Base-by-base conservation (phyloP, 1,140 invertebrate genomes). In the Solenopsis invicta region DNA sequence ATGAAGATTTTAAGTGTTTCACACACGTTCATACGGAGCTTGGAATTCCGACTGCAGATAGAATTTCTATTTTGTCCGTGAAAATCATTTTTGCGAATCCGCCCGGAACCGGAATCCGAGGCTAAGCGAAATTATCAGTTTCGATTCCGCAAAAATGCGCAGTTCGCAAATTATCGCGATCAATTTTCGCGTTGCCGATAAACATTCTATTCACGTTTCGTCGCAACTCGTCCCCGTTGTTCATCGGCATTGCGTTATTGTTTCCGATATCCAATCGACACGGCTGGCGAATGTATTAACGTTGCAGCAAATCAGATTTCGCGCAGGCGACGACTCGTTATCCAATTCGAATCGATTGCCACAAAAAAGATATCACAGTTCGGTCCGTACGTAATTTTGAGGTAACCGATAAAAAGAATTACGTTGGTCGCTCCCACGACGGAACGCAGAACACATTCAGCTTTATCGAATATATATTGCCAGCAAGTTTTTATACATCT, bases 191-290 rank as follows among this genome's bases (percentile, higher is more conserved):
- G 54, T 37, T 37, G 69, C 54, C 24, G 41, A 75, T 75, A 72
- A 74, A 75, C 41, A 84, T 84, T 84, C 80, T 24, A 84, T 84
- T 84, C 80, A 84, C 80, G 69, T 84, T 84, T 24, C 69, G 24
- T 74, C 80, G 80, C 13, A 52, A 34, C 41, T 24, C 52, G 48
- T 61, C 13, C 69, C 12, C 54, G 45, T 75, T 84, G 80, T 69
- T 75, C 69, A 75, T 75, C 80, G 80, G 54, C 80, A 29, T 62
- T 56, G 54, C 80, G 80, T 84, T 84, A 84, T 84, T 84, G 80
- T 84, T 84, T 84, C 80, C 80, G 69, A 84, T 84, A 84, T 84
- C 69, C 80, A 84, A 84, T 84, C 69, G 80, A 41, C 56, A 84
- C 69, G 69, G 54, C 54, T 45, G 54, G 69, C 69, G 80, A 84